phyloP scores from a whole-genome alignment of 64 coral and sea anemone genomes.

The Actinia equina region DNA sequence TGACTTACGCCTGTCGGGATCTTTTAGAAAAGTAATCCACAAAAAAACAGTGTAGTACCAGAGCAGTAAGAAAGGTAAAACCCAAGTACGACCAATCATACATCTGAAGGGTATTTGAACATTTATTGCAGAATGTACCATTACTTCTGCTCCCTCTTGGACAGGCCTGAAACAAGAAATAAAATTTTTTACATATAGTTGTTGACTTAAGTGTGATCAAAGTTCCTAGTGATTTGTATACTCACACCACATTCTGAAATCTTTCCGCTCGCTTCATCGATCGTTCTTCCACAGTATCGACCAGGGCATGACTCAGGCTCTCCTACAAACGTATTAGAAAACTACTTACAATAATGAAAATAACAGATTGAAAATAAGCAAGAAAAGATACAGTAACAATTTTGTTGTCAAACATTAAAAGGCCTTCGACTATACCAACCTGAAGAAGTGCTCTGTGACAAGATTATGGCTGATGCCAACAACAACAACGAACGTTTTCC shows the following conservation, averaged over 20 bases:
- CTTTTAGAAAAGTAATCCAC: slow-evolving; percentile 57
- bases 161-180: slow-evolving; percentile 34
- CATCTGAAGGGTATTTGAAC: slow-evolving; percentile 22
- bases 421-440: too few relatives aligned
- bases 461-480: not conserved
- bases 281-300: slow-evolving; percentile 57
- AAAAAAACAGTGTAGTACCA: slow-evolving; percentile 60
- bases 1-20: slow-evolving; percentile 36
- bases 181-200: too few relatives aligned
- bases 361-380: not conserved
- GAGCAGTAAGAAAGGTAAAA: slow-evolving; percentile 40
- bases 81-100: slow-evolving; percentile 74
- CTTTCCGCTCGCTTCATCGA: not conserved
- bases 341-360: not conserved
- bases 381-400: not conserved
- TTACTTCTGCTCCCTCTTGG: slow-evolving; percentile 68
- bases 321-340: not conserved
- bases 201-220: too few relatives aligned
- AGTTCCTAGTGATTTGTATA: not conserved
- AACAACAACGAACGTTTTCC: not conserved
- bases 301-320: slow-evolving; percentile 39
- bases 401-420: too few relatives aligned
- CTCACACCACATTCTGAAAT: slow-evolving; percentile 61
- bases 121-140: slow-evolving; percentile 54
- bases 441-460: not conserved